Conservation (phyloP, 2,888 invertebrate genomes). For the Plagodis dolabraria region DNA sequence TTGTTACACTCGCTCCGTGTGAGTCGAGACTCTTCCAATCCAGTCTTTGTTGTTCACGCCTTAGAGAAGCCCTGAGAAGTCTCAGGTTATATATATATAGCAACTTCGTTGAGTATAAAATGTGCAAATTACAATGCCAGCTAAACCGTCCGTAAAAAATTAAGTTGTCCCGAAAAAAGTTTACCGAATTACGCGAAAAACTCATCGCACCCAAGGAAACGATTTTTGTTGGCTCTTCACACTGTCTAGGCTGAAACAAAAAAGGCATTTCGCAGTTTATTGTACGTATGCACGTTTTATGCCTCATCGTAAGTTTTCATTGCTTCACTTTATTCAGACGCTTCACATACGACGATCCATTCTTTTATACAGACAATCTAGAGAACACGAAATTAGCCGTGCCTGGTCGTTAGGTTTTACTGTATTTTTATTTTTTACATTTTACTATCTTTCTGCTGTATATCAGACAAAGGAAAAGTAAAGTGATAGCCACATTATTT, state of each 20-base stretch:
- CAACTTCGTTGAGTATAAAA: no score
- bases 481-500: not conserved
- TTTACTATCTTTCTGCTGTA: constrained; percentile 15
- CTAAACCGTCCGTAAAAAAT: constrained; percentile 34
- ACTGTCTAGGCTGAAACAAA: constrained; percentile 29
- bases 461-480: not conserved
- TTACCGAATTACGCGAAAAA: constrained; percentile 31
- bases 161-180: constrained; percentile 25
- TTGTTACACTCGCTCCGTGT: constrained; percentile 8
- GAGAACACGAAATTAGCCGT: constrained; percentile 32
- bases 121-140: constrained; percentile 32
- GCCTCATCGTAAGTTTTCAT: constrained; percentile 50
- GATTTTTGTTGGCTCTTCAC: constrained; percentile 17
- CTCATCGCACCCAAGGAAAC: constrained; percentile 35
- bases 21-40: constrained; percentile 9
- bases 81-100: no score
- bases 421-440: constrained; percentile 27
- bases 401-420: constrained; percentile 20
- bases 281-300: constrained; percentile 46
- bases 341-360: constrained; percentile 25
- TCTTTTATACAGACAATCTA: constrained; percentile 32
- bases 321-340: constrained; percentile 44
- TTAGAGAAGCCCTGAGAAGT: constrained; percentile 16
- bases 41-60: constrained; percentile 3
- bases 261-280: constrained; percentile 40